Evolutionary conservation across 2,113 vertebrate species (phyloP), one percentile per base, ranked within the genome.

Genomic region (Okapia johnstoni): DNA sequence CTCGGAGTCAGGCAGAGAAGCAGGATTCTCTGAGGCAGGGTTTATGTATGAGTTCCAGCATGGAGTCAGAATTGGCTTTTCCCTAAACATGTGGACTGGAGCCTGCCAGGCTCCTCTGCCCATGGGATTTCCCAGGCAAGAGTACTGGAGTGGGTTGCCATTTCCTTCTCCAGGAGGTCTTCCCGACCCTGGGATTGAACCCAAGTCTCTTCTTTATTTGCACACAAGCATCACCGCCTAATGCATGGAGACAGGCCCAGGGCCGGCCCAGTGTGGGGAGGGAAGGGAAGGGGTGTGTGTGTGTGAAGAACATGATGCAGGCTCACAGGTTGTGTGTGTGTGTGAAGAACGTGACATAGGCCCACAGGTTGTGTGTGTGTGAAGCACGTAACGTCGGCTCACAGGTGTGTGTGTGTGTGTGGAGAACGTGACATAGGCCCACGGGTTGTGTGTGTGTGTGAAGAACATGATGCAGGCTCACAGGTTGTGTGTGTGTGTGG

Each of bases 221-320:
- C 46, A 6, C n/a, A 33, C 23, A 70, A 30, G 9, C 26, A 33
- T 84, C 23, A 17, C 30, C 52, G 14, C 13, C 7, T 33, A 14
- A 15, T 1, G 52, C 50, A 11, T 2, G 33, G 46, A 36, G 46
- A 10, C n/a, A 1, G 58, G 90, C 33, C 43, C 7, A 7, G 6
- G 73, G 77, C 57, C 23, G 7, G 63, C 21, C 1, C 14, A 52
- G 60, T 5, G 15, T 30, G 30, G 4, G 2, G 0, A 19, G 2
- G 17, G 11, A 21, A n/a, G 77, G 79, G 25, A 19, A 36, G 17
- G 63, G n/a, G n/a, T 6, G 1, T 66, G 63, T 21, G 33, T 63
- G 60, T 61, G 50, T 46, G 46, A 46, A 46, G 46, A 46, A 8
- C 46, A 8, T 46, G 46, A 46, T 40, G 40, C 46, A 46, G 46